These are phyloP conservation scores for Drosophila asahinai DNA, from an alignment of 1,140 invertebrate species.

Conservation along the genomic window DNA sequence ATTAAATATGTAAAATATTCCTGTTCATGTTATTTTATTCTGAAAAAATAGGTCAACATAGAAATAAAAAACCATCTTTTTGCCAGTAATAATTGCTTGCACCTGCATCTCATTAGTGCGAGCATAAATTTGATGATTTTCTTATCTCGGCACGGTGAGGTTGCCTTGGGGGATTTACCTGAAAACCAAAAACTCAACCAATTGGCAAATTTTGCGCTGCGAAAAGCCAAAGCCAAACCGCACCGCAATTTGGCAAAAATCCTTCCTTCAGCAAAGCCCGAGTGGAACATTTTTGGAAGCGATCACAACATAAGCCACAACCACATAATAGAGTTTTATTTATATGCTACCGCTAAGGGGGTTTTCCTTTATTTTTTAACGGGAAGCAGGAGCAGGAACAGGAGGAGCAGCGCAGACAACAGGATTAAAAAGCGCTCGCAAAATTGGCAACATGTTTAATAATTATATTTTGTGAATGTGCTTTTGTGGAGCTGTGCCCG, in stretches of 20 bases:
- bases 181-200: constrained; percentile 24
- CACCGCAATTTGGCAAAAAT: constrained; percentile 43
- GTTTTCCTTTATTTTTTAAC: not conserved
- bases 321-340: constrained; percentile 81
- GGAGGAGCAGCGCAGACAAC: constrained; percentile 62
- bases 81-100: not conserved
- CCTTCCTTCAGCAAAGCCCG: constrained; percentile 1
- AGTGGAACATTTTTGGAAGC: constrained; percentile 59
- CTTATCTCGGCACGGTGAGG: constrained; percentile 4
- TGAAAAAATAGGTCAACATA: not conserved
- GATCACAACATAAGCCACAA: constrained; percentile 76
- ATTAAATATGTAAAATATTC: no score
- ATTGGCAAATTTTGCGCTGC: constrained; percentile 35
- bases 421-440: constrained; percentile 83
- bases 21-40: no score
- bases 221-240: constrained; percentile 28
- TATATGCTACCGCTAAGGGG: constrained; percentile 53
- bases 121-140: constrained; percentile 5
- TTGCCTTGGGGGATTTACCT: constrained; percentile 12
- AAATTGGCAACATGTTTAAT: constrained; percentile 83
- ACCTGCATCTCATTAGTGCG: constrained; percentile 9
- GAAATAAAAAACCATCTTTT: not conserved
- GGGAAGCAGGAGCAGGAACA: constrained; percentile 14
- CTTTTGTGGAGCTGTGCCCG: constrained; percentile 51
- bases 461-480: constrained; percentile 82